These are phyloP conservation scores for Dinocampus coccinellae DNA, from an alignment of 2,888 invertebrate genomes.

Conservation along the genomic window DNA sequence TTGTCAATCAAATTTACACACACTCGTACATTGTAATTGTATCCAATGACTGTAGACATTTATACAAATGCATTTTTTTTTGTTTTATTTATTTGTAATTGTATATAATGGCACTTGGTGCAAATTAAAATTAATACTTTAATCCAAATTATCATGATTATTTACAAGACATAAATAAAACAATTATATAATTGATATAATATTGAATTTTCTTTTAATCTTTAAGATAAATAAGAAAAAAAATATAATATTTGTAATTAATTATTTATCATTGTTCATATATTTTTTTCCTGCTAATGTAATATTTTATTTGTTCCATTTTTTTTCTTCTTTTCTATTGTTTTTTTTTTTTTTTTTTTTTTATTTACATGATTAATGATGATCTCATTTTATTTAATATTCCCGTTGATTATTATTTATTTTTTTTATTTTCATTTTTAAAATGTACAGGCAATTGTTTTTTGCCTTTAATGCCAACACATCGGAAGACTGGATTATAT, in stretches of 20 bases:
- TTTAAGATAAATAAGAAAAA: too few species aligned
- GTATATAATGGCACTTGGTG: conserved; percentile 60
- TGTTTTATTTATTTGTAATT: conserved; percentile 45
- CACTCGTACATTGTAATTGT: conserved; percentile 30
- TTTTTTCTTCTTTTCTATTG: too few species aligned
- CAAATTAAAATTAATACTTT: conserved; percentile 47
- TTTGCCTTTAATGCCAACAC: neutral
- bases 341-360: too few species aligned
- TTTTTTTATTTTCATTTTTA: neutral
- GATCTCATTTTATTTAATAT: too few species aligned
- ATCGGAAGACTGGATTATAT: neutral
- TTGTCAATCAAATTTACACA: conserved; percentile 2
- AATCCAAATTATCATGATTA: neutral
- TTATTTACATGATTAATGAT: too few species aligned
- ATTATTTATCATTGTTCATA: too few species aligned
- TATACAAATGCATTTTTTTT: too few species aligned
- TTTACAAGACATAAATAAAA: too few species aligned
- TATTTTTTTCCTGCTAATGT: neutral
- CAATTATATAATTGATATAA: conserved; percentile 8
- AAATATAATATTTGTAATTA: too few species aligned
- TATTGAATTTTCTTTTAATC: neutral
- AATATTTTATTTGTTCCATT: too few species aligned
- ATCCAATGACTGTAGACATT: too few species aligned
- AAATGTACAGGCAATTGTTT: neutral
- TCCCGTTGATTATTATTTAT: neutral